Evolutionary conservation across 2,113 vertebrate species (phyloP).

Genomic region (Scophthalmus maximus): DNA sequence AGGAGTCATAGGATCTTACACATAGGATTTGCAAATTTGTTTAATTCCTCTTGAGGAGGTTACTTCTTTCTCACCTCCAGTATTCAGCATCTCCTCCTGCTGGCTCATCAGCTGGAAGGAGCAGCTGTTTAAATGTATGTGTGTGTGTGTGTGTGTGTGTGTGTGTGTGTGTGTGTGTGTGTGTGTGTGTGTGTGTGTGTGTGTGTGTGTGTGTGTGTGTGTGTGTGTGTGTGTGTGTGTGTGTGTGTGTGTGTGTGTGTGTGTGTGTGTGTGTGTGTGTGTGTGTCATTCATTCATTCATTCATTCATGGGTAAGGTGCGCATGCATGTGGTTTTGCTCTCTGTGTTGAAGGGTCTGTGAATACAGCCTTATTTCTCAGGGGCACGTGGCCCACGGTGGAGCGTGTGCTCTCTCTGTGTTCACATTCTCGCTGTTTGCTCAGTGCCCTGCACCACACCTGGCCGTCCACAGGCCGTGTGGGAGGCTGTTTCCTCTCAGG

Average conservation of each 20-base stretch:
- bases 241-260: constrained; percentile 1
- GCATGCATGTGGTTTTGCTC: constrained; percentile 31
- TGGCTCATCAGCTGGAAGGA: constrained; percentile 42
- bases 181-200: background rate
- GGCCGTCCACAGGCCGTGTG: constrained; percentile 42
- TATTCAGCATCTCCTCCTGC: constrained; percentile 50
- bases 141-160: background rate
- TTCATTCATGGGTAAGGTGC: constrained; percentile 17
- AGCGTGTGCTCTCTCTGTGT: constrained; percentile 37
- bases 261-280: background rate
- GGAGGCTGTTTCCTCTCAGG: constrained; percentile 53
- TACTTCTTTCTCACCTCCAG: constrained; percentile 37
- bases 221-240: background rate
- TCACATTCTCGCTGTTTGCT: constrained; percentile 43
- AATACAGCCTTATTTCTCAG: background rate
- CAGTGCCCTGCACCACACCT: constrained; percentile 31
- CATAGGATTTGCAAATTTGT: constrained; percentile 56
- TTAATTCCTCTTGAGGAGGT: constrained; percentile 40
- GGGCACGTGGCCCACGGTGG: constrained; percentile 6
- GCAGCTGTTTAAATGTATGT: constrained; percentile 51
- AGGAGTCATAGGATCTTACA: constrained; percentile 45
- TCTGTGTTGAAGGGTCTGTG: constrained; percentile 17
- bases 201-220: background rate
- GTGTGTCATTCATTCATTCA: constrained; percentile 32
- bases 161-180: background rate